Percentiles rank a stretch among this genome's conserved stretches.
These are phyloP conservation scores for Capitella teleta DNA, from an alignment of 1,140 invertebrate species.

Conservation along the genomic window DNA sequence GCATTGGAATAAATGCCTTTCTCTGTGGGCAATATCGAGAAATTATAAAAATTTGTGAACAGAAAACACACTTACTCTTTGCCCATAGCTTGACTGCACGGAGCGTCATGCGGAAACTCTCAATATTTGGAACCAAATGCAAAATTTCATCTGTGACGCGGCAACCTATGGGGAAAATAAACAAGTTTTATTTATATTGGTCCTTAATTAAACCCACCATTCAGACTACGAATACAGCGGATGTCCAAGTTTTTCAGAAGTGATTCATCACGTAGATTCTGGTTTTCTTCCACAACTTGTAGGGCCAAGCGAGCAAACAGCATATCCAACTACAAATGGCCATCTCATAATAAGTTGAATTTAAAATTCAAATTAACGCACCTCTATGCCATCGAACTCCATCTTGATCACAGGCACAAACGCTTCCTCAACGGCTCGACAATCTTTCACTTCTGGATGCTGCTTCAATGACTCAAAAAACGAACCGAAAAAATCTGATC, in stretches of 20 bases:
- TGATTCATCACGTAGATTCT: constrained; percentile 81
- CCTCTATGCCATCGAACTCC: constrained; percentile 95
- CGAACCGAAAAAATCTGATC: constrained; percentile 85
- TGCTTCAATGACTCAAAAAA: constrained; percentile 85
- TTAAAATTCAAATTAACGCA: constrained; percentile 21
- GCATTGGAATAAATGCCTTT: constrained; percentile 98
- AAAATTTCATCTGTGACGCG: constrained; percentile 97
- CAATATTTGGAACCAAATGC: constrained; percentile 83
- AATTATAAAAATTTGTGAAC: neutral
- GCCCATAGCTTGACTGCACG: constrained; percentile 97
- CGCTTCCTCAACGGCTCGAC: constrained; percentile 86
- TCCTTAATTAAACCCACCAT: constrained; percentile 46
- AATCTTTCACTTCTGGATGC: constrained; percentile 73
- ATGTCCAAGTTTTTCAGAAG: constrained; percentile 90
- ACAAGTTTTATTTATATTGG: neutral
- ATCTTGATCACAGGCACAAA: constrained; percentile 99
- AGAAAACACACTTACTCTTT: constrained; percentile 58
- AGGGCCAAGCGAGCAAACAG: constrained; percentile 85
- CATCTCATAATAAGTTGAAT: too few relatives aligned
- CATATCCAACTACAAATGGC: constrained; percentile 83
- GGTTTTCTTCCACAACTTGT: constrained; percentile 73
- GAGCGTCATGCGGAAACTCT: constrained; percentile 85
- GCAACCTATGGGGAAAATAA: constrained; percentile 51
- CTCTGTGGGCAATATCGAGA: constrained; percentile 16
- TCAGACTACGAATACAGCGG: constrained; percentile 91